Evolutionary conservation across 2,797 vertebrate genomes (phyloP), one percentile per base, ranked within the genome.

Genomic region (Luscinia megarhynchos): DNA sequence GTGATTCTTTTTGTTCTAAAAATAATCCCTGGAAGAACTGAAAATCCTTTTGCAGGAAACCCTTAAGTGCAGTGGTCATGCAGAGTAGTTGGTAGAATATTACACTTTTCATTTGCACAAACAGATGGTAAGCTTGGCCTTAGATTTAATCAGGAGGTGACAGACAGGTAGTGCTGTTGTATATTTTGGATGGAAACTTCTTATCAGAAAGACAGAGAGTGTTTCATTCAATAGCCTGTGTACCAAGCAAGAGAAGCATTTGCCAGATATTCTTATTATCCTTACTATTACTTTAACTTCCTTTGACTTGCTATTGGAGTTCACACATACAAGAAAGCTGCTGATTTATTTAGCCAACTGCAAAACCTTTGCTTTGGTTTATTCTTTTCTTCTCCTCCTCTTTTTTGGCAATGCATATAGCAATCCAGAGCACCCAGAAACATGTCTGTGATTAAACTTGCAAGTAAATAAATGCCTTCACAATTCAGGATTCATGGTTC

Each of bases 121-220:
- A 98, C 98, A 98, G 98, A 98, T 98, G 98, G 98, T 97, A 98
- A 97, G 97, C 98, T 98, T 98, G 98, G 98, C 97, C 98, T 97
- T 97, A 98, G 98, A 97, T 98, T 98, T 97, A 98, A 97, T 92
- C 97, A 72, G 89, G 93, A 95, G 86, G 85, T 97, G 96, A 98
- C 97, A 97, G 98, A 97, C 97, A 97, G 95, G 90, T 98, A 98
- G 94, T 94, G 98, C 88, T 96, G 97, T 54, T 94, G 96, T 96
- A 43, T 97, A 97, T 97, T 97, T 98, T 97, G 97, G 80, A 95
- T 97, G 97, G 98, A 97, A 97, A 97, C 94, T 96, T 98, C 97
- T 97, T 98, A 98, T 98, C 97, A 97, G 97, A 95, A 76, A 87
- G 82, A 86, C 79, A 95, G 22, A 53, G 97, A 97, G 79, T 93